Base-by-base conservation (phyloP, 2,888 invertebrate species). In the Nysson spinosus region DNA sequence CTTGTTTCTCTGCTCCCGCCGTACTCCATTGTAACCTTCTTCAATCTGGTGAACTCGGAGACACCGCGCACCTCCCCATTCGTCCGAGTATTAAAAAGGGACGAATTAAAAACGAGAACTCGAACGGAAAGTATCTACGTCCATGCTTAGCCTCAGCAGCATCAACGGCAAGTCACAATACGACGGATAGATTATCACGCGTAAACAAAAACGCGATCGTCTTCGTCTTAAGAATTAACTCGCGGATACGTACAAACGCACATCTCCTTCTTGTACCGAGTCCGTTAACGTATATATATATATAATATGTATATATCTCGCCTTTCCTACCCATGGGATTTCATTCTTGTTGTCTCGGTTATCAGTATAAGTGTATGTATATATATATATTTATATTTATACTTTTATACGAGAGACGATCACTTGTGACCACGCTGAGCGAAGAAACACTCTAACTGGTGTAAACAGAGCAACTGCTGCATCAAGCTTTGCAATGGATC, bases 401-500 rank as follows among this genome's bases (percentile, higher is more conserved):
- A n/a, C n/a, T n/a, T n/a, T n/a, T n/a, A n/a, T n/a, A n/a, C n/a
- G 26, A 42, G 28, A n/a, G 28, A 39, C 14, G 7, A 47, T 77
- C 69, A 77, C 64, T 76, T 84, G 64, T 86, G 85, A 58, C 84
- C 84, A 52, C 83, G 83, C 72, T 86, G 87, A 20, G 82, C 80
- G 64, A 87, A 78, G 62, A 84, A 77, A 62, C 82, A 84, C 69
- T 86, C 85, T 61, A 86, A 79, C 64, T 84, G 84, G 56, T 84
- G 84, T 54, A 85, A 64, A 51, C 81, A 84, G 65, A 83, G 75
- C 52, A 87, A 78, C 70, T 86, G 86, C 67, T 87, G 86, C 69
- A 87, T 80, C 68, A 87, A 78, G 69, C 84, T 85, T 73, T 87
- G 87, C 70, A 87, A 70, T 42, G 87, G 85, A 54, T 84, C 83